Percentiles rank a stretch among this genome's conserved stretches.
phyloP scores from a whole-genome alignment of 1,140 invertebrate species.

The Saccostrea cuccullata region DNA sequence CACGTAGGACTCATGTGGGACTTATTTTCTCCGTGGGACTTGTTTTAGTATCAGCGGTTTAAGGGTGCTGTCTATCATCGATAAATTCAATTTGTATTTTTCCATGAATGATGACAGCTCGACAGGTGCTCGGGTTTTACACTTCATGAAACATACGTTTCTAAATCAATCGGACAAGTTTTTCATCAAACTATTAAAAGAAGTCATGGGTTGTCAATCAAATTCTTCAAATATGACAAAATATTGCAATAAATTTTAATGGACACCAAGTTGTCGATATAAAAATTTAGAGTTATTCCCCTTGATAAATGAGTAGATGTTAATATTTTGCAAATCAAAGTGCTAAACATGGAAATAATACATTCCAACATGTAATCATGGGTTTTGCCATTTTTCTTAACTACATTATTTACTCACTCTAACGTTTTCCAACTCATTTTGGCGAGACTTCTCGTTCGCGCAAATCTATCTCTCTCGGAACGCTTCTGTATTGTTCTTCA shows the following conservation, averaged over 20 bases:
- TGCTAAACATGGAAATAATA: not conserved
- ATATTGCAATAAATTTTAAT: not conserved
- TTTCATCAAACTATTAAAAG: no score
- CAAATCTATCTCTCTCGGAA: not conserved
- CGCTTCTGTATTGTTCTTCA: not conserved
- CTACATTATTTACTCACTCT: not conserved
- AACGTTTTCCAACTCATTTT: not conserved
- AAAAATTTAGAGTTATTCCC: constrained; percentile 31
- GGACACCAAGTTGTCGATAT: not conserved
- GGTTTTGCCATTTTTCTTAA: not conserved
- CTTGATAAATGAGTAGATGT: not conserved
- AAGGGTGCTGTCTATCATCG: no score
- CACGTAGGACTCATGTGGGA: no score
- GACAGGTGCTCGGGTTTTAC: no score
- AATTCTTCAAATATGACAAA: no score
- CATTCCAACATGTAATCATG: not conserved
- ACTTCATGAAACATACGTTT: no score
- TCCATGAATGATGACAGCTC: no score
- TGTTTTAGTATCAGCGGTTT: no score
- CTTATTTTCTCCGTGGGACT: no score
- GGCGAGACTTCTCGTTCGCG: not conserved
- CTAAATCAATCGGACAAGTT: no score
- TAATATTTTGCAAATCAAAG: not conserved
- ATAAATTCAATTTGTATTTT: no score
- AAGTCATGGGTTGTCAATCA: no score